Conservation (phyloP, 2,113 vertebrate genomes). For the Charina bottae region DNA sequence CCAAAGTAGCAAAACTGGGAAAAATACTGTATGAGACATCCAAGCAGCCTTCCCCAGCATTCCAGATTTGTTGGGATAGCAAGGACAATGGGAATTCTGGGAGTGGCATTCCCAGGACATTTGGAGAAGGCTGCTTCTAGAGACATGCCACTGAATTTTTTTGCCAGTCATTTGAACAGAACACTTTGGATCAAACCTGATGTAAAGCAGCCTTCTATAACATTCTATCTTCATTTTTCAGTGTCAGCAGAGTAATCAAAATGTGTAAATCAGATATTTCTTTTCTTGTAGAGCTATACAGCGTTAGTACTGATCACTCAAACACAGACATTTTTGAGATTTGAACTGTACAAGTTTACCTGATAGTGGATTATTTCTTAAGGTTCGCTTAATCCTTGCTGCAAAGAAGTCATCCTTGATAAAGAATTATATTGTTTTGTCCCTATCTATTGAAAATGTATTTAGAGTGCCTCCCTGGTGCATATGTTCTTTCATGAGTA, state of each 20-base stretch:
- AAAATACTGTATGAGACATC: not conserved
- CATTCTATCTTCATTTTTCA: constrained; percentile 1
- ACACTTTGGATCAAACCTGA: not conserved
- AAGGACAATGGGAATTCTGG: not conserved
- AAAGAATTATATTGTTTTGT: constrained; percentile 53
- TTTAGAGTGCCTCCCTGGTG: constrained; percentile 43
- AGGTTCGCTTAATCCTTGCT: constrained; percentile 43
- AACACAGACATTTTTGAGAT: not conserved
- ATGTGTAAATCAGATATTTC: not conserved
- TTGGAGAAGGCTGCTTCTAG: not conserved
- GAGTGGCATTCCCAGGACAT: not conserved
- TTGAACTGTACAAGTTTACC: constrained; percentile 28
- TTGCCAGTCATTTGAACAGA: not conserved
- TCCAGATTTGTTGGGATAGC: not conserved
- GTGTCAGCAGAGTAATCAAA: not conserved
- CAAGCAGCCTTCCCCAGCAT: not conserved
- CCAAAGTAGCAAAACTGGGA: not conserved
- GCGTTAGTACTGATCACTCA: not conserved
- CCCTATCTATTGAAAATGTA: constrained; percentile 49
- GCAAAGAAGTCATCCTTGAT: constrained; percentile 51
- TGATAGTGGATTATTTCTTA: constrained; percentile 42
- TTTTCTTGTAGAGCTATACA: not conserved
- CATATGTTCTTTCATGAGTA: constrained; percentile 10
- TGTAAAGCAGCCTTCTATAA: not conserved
- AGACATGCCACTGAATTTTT: not conserved